Percentiles rank a stretch among this genome's conserved stretches.
Conservation (phyloP, 2,113 vertebrate genomes). For the Chunga burmeisteri region DNA sequence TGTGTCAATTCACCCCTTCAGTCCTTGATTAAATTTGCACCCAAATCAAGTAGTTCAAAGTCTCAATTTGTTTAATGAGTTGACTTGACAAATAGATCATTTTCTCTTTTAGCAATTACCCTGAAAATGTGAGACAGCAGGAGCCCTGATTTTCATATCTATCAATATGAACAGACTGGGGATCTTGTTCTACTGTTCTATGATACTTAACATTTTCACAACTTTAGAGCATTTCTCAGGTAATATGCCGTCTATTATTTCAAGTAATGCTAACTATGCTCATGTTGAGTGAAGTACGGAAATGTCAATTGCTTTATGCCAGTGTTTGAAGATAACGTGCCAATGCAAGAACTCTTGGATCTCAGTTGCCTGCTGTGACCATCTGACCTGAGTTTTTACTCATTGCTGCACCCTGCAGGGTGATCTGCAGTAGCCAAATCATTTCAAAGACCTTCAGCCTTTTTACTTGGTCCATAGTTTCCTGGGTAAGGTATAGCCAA, state of each 20-base stretch:
- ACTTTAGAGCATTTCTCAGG: not conserved
- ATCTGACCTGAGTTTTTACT: not conserved
- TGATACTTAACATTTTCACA: not conserved
- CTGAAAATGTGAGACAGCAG: not conserved
- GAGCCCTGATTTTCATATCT: not conserved
- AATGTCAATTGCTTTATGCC: not conserved
- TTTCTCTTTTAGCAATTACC: not conserved
- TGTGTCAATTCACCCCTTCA: not conserved
- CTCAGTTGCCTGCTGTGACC: not conserved
- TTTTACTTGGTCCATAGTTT: not conserved
- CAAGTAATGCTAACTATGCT: not conserved
- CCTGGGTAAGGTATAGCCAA: not conserved
- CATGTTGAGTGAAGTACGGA: not conserved
- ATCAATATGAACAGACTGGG: not conserved
- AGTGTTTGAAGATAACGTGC: not conserved
- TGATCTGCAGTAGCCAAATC: not conserved
- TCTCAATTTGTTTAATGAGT: slow-evolving; percentile 37
- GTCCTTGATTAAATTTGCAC: slow-evolving; percentile 22
- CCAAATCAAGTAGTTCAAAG: slow-evolving; percentile 29
- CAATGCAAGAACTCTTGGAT: not conserved
- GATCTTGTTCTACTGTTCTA: not conserved
- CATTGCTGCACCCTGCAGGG: not conserved
- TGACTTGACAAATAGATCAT: not conserved
- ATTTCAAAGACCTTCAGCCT: not conserved
- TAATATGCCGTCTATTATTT: not conserved